Evolutionary conservation across 1,140 invertebrate species (phyloP), one percentile per base, ranked within the genome.

Genomic region (Wiebesia pumilae): DNA sequence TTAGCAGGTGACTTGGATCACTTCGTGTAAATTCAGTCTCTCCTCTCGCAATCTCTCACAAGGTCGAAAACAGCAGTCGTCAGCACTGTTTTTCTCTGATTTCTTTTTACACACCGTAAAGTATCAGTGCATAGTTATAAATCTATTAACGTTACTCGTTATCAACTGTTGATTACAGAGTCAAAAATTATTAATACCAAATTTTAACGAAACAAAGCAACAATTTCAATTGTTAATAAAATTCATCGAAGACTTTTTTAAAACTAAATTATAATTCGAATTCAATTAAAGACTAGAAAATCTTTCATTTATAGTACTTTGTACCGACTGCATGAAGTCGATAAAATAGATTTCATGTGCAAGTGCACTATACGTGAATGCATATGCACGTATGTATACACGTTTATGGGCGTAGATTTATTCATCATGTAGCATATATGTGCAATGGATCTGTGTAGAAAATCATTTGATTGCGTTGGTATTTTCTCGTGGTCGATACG

Each of bases 401-500:
- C 24, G 58, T 27, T 27, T 7, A 62, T 27, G 27, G 58, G 58
- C 58, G 58, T 27, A 62, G 51, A 58, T 62, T 62, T 62, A 62
- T 62, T 62, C 24, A 27, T 10, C 4, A 38, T 80, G 51, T 19
- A 67, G 35, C 33, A 9, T 4, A 21, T 67, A 19, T 43, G 58
- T n/a, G 27, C 47, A 24, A 33, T 10, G 21, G 0, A 7, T 51
- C 24, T 30, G 19, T 43, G 75, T 19, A 51, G 47, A 33, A 30
- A 30, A 16, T 19, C 79, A 24, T 16, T 65, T 67, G n/a, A 43
- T 67, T 43, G 80, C 30, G 12, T 83, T 54, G 40, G 81, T 69
- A 6, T 38, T 35, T 43, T 81, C 62, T 81, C 40, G 81, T 83
- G 81, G 81, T 83, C 81, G 54, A 83, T 83, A 83, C 65, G n/a